Evolutionary conservation across 2,888 invertebrate species (phyloP), one percentile per base, ranked within the genome.

Genomic region (Orthosia gracilis): DNA sequence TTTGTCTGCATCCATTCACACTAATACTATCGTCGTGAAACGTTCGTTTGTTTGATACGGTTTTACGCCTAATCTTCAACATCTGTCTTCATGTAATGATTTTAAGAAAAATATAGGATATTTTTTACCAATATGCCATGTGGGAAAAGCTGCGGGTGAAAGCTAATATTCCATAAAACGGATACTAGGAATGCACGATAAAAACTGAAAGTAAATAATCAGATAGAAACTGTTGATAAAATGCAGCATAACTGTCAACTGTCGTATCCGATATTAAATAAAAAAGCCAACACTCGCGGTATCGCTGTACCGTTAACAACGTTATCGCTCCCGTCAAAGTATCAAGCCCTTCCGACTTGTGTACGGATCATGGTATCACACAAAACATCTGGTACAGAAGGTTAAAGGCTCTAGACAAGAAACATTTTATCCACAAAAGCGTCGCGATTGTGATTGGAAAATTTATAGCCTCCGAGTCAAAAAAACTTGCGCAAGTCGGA

Each of bases 341-440:
- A 84, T 85, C 86, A 73, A 72, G 75, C 63, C 71, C 80, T 87
- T 83, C 83, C 85, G 87, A 76, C 84, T 84, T 68, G 69, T 74
- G 50, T 65, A 70, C 82, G 78, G 70, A 77, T 77, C 84, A 80
- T 69, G 76, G 50, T 45, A 49, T 47, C 26, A 61, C 49, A 78
- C 15, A 23, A 40, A 26, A 54, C 0, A 18, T 0, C 9, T 18
- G 4, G 0, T 2, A 12, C 69, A 57, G 55, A 73, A 78, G 73
- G 23, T 18, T 11, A 26, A 26, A 26, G 2, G 12, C 45, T 26
- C 26, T 26, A 26, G 26, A 26, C 26, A 26, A 26, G 26, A 26
- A 26, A 26, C 26, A 26, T 26, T 26, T 26, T 26, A 26, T 26
- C 26, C 3, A 26, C 26, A 3, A 26, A 26, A 26, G 26, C 26